Evolutionary conservation across 2,797 vertebrate genomes (phyloP), one percentile per base, ranked within the genome.

Genomic region (Threskiornis aethiopicus): DNA sequence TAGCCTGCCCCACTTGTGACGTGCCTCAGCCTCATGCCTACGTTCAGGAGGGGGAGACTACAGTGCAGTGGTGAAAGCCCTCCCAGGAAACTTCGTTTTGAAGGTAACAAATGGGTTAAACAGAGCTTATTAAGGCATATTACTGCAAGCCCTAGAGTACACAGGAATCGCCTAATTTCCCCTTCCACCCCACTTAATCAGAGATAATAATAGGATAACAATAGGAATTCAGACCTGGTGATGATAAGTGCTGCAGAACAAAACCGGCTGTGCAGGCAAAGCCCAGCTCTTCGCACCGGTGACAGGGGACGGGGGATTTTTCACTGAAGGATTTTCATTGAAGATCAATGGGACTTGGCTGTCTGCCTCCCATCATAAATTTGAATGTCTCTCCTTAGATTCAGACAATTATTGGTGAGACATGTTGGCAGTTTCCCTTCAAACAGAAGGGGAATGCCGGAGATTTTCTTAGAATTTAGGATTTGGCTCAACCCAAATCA

Each of bases 321-420:
- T 94, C 93, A 46, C 29, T 13, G 78, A 57, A 66, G 90, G 89
- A 51, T 85, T 93, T 89, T 61, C 95, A 57, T 0, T 67, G 82
- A 24, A 87, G 91, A 95, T 95, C 95, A 93, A 78, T 87, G 93
- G 87, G 44, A 83, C 67, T 91, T 96, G 96, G 95, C 95, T 77
- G 59, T 7, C 84, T 93, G 89, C 95, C 96, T 92, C 81, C 81
- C 25, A 6, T 49, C 94, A 91, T 42, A 80, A 85, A 93, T 83
- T 54, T 75, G 84, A 79, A 75, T 6, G 16, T 67, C 87, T 94
- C 71, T 94, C 41, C 71, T 70, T 71, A 87, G 84, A 91, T 91
- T 52, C 89, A 93, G 84, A 89, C 3, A 31, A 83, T 87, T 85
- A 67, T 33, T 44, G 67, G 75, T 87, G 94, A 96, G 95, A 92